Percentiles rank a stretch among this genome's conserved stretches.
Conservation (phyloP, 37 sponge, comb jelly and placozoan species). For the Axinella damicornis region DNA sequence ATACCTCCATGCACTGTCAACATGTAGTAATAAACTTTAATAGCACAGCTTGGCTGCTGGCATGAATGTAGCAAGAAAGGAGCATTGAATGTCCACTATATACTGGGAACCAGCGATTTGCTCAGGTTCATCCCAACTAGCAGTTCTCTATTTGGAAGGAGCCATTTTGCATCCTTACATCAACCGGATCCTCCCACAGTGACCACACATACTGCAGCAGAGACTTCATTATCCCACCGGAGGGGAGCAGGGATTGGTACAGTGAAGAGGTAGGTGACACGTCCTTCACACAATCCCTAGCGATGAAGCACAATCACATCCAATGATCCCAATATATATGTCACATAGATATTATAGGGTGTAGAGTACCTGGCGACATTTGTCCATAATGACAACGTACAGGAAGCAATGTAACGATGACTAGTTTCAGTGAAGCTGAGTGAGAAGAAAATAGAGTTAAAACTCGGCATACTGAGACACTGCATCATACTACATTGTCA, state of each 20-base stretch:
- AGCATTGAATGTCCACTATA: too few relatives aligned
- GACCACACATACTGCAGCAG: conserved; percentile 69
- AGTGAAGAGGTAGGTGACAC: neutral
- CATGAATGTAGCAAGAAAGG: too few relatives aligned
- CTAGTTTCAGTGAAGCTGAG: conserved; percentile 51
- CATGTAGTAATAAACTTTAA: too few relatives aligned
- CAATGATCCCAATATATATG: too few relatives aligned
- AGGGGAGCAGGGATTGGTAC: conserved; percentile 9
- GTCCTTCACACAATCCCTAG: neutral
- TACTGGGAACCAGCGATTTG: too few relatives aligned
- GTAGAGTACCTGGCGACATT: conserved; percentile 50
- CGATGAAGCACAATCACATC: too few relatives aligned
- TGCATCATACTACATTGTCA: too few relatives aligned
- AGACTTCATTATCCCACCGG: conserved; percentile 12
- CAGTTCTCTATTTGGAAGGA: too few relatives aligned
- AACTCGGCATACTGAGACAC: neutral
- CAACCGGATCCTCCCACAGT: conserved; percentile 82
- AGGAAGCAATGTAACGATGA: conserved; percentile 48
- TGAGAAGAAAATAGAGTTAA: neutral
- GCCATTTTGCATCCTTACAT: conserved; percentile 56
- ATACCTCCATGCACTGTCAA: too few relatives aligned
- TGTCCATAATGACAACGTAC: conserved; percentile 59
- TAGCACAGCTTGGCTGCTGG: too few relatives aligned
- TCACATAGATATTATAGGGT: too few relatives aligned
- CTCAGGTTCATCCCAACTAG: too few relatives aligned